Conservation (phyloP, 2,113 vertebrate species). For the Lota lota region DNA sequence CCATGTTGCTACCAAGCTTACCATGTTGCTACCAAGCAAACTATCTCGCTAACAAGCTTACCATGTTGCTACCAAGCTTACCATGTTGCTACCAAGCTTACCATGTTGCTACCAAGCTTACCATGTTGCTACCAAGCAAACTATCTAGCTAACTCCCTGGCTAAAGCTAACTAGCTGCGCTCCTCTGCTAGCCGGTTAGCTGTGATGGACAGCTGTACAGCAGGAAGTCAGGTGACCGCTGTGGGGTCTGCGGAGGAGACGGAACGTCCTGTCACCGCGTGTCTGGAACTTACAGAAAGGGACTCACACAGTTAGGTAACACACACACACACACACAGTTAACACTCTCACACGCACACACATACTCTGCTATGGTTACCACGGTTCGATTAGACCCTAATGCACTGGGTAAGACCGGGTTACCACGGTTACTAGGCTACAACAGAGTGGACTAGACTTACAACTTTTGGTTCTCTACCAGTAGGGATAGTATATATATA, state of each 20-base stretch:
- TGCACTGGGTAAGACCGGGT: no score
- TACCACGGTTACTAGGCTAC: no score
- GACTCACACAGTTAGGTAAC: slow-evolving; percentile 89
- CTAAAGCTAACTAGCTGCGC: slow-evolving; percentile 2
- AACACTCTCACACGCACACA: slow-evolving; percentile 19
- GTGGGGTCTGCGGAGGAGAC: slow-evolving; percentile 83
- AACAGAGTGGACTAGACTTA: background rate
- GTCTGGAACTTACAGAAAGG: slow-evolving; percentile 84
- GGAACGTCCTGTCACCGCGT: slow-evolving; percentile 84
- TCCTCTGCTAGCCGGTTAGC: slow-evolving; percentile 75
- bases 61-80: no score
- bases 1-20: no score
- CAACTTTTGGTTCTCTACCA: background rate
- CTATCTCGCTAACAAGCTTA: no score
- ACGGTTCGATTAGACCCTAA: background rate
- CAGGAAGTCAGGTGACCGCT: slow-evolving; percentile 78
- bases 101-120: no score
- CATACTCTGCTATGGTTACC: background rate
- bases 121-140: no score
- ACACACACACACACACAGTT: slow-evolving; percentile 58
- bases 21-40: no score
- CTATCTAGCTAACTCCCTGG: no score
- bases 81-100: no score
- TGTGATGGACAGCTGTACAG: slow-evolving; percentile 86
- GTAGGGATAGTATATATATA: no score